These are phyloP conservation scores for Stenodema calcarata DNA, from an alignment of 2,888 invertebrate genomes.

Conservation along the genomic window DNA sequence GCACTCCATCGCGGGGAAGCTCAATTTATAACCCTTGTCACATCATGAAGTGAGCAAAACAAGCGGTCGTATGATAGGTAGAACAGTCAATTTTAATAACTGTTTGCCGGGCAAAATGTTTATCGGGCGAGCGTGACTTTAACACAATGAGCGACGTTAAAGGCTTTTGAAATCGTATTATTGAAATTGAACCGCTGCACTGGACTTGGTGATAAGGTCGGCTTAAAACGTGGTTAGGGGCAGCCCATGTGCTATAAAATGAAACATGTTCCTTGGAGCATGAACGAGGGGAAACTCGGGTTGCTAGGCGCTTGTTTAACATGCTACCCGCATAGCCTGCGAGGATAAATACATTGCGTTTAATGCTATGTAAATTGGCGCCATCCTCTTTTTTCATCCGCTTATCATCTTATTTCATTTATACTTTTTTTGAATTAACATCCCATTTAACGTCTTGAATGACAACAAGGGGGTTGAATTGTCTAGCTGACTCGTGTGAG, in stretches of 20 bases:
- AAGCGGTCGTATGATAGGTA: background rate
- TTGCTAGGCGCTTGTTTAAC: constrained; percentile 35
- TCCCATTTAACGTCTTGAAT: constrained; percentile 14
- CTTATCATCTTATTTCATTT: constrained; percentile 34
- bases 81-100: background rate
- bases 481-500: background rate
- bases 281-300: constrained; percentile 1
- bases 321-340: constrained; percentile 31
- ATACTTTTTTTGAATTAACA: constrained; percentile 32
- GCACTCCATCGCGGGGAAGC: background rate
- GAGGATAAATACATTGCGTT: constrained; percentile 32
- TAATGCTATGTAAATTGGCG: constrained; percentile 42
- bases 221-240: constrained; percentile 11
- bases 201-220: constrained; percentile 11
- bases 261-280: constrained; percentile 27
- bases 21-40: background rate
- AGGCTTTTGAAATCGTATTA: background rate
- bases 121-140: constrained; percentile 10
- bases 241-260: constrained; percentile 30
- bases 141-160: background rate
- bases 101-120: background rate
- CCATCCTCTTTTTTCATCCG: constrained; percentile 14
- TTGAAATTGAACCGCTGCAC: constrained; percentile 7
- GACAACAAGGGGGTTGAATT: background rate
- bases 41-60: background rate